Evolutionary conservation across 2,113 vertebrate genomes (phyloP).

Genomic region (Chloebia gouldiae): DNA sequence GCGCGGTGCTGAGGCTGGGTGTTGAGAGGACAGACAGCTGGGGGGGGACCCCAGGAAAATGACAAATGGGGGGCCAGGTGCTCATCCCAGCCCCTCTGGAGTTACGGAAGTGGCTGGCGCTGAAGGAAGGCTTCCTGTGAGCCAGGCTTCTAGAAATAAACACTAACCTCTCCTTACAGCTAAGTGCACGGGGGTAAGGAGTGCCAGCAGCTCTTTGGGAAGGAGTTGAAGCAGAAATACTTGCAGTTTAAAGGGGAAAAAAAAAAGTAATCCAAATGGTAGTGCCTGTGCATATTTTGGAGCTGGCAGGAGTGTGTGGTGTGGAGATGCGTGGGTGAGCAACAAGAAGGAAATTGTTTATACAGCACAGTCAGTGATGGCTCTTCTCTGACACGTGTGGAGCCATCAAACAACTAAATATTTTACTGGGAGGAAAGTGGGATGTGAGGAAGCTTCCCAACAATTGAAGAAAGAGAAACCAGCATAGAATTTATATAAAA

Average conservation of each 20-base stretch:
- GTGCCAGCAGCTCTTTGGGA: background rate
- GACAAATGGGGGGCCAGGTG: conserved; percentile 86
- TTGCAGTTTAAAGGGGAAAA: background rate
- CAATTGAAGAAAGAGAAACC: background rate
- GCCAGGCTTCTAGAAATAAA: conserved; percentile 50
- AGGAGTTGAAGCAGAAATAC: background rate
- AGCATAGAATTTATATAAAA: background rate
- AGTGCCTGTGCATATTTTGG: background rate
- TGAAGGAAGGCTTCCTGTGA: conserved; percentile 80
- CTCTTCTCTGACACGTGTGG: background rate
- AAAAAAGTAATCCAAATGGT: background rate
- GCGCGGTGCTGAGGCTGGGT: conserved; percentile 68
- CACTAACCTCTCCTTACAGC: conserved; percentile 40
- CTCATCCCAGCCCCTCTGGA: conserved; percentile 41
- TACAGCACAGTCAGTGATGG: background rate
- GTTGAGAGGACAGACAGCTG: conserved; percentile 87
- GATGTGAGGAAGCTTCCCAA: background rate
- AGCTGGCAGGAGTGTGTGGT: background rate
- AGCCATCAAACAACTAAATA: background rate
- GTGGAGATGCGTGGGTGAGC: background rate
- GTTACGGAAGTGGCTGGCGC: conserved; percentile 54
- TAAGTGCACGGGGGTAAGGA: background rate
- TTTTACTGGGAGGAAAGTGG: background rate
- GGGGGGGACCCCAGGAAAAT: conserved; percentile 79
- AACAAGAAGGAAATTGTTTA: background rate